Evolutionary conservation across 2,888 invertebrate genomes (phyloP).

Genomic region (Acleris laterana): DNA sequence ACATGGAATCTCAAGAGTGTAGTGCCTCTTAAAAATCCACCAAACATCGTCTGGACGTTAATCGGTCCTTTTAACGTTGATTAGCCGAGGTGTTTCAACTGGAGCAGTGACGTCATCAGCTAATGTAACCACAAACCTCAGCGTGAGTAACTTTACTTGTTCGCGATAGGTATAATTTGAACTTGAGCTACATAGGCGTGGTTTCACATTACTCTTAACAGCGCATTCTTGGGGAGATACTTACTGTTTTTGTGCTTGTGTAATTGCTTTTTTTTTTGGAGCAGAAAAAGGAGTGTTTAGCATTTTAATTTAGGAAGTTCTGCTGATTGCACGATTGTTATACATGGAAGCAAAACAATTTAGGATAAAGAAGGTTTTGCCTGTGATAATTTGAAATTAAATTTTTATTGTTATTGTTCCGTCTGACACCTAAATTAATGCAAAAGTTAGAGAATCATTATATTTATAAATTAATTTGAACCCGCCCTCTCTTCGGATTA

Average conservation of each 20-base stretch:
- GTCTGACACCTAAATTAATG: too few species aligned
- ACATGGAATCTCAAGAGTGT: background rate
- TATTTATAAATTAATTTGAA: too few species aligned
- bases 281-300: background rate
- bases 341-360: too few species aligned
- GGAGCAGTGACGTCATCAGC: conserved; percentile 16
- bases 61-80: conserved; percentile 50
- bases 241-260: conserved; percentile 9
- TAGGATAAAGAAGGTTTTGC: too few species aligned
- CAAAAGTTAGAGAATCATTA: too few species aligned
- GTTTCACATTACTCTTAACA: conserved; percentile 16
- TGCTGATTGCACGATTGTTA: too few species aligned
- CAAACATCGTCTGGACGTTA: background rate
- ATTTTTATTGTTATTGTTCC: too few species aligned
- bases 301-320: background rate
- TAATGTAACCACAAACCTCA: conserved; percentile 8
- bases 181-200: conserved; percentile 11
- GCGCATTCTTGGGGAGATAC: conserved; percentile 8
- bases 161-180: conserved; percentile 15
- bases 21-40: background rate
- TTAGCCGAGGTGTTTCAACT: conserved; percentile 47
- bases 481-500: too few species aligned
- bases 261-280: background rate
- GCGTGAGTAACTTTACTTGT: conserved; percentile 18
- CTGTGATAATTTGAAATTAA: too few species aligned